Evolutionary conservation across 2,888 invertebrate species (phyloP), one percentile per base, ranked within the genome.

Genomic region (Melitaea athalia): DNA sequence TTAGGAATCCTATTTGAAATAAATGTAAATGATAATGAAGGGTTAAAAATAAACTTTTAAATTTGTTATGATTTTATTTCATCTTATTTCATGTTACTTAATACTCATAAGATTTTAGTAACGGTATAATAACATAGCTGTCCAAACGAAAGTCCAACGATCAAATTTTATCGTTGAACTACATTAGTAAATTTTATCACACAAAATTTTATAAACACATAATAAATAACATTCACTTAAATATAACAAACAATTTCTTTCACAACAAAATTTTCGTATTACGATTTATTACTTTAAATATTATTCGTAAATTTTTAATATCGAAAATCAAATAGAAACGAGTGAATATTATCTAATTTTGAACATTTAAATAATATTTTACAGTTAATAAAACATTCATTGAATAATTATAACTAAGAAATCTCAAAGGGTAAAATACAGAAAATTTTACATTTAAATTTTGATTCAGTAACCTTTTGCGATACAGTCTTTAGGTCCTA

Each of bases 91-190:
- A 86, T 84, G 84, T 78, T 80, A 85, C 82, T 85, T 87, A 85
- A 88, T 91, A 89, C 85, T 88, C 91, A 92, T 91, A 92, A 91
- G 92, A 91, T 89, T 89, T 82, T 89, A 88, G 82, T 89, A 91
- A 91, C 86, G 84, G 86, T 91, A 85, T 89, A 85, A 86, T 87
- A 90, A 89, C 82, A 80, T 85, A 71, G 63, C 45, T 59, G 33
- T 33, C 57, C 33, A 66, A 69, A 63, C 33, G 12, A 69, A 63
- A 43, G 47, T 59, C n/a, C 47, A 60, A 60, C 47, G 15, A 5
- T 14, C 38, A 42, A 38, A 15, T 57, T n/a, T n/a, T 57, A 42
- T 5, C 5, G 57, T 42, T 42, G 57, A 57, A 57, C 15, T 15
- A 33, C 14, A 38, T 38, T 42, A 33, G 7, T 55, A 55, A n/a